phyloP scores from a whole-genome alignment of 1,140 invertebrate genomes.

The Bombus turneri region DNA sequence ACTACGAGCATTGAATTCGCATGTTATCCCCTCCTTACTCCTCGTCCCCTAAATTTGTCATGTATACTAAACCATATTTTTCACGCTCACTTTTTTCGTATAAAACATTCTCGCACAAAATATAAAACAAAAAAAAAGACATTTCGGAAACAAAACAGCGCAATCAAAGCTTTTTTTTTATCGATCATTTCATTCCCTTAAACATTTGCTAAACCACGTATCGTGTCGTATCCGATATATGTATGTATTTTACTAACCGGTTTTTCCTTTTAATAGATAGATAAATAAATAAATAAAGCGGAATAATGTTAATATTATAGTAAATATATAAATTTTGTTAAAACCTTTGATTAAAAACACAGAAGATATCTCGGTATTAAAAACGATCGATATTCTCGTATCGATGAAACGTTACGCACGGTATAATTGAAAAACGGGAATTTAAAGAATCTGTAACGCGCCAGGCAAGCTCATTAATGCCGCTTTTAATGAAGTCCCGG shows the following conservation, averaged over 20 bases:
- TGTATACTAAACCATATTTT: neutral
- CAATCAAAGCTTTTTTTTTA: neutral
- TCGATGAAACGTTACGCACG: no score
- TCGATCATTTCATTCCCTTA: no score
- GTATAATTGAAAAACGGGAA: neutral
- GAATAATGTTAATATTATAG: no score
- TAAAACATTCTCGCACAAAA: neutral
- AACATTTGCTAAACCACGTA: no score
- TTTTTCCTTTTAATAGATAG: no score
- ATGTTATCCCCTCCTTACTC: neutral
- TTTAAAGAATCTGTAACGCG: neutral
- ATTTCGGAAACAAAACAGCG: neutral
- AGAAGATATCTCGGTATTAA: no score
- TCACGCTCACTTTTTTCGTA: neutral
- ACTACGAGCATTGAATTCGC: neutral
- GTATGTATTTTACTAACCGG: no score
- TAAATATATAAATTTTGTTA: neutral
- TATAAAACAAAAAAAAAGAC: neutral
- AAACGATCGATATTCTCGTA: neutral
- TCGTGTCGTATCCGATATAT: no score
- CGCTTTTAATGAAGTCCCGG: slow-evolving; percentile 7
- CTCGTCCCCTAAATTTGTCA: no score
- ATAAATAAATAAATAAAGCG: no score
- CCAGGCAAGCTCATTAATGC: neutral
- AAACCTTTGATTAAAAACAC: neutral